phyloP scores from a whole-genome alignment of 2,113 vertebrate genomes.

The Pluvialis apricaria region DNA sequence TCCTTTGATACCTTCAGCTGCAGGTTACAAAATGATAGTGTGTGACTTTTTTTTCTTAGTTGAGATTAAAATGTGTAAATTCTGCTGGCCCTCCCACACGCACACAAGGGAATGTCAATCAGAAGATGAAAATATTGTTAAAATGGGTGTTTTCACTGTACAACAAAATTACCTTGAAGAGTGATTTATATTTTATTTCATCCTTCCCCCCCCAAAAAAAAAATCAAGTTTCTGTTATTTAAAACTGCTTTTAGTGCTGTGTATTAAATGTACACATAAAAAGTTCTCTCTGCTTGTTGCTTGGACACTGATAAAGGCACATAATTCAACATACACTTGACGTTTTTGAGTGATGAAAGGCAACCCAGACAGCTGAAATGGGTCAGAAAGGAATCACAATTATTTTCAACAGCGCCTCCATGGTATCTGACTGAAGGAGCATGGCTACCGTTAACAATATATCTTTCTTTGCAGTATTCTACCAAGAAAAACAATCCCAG shows the following conservation, averaged over 20 bases:
- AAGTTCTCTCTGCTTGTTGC: background rate
- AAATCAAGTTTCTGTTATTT: background rate
- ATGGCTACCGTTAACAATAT: background rate
- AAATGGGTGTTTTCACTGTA: background rate
- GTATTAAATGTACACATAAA: background rate
- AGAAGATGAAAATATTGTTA: background rate
- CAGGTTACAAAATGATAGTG: background rate
- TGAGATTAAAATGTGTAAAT: background rate
- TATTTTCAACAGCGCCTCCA: background rate
- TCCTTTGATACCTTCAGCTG: background rate
- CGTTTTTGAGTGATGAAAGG: background rate
- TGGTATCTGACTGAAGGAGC: background rate
- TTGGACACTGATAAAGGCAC: background rate
- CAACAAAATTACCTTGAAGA: background rate
- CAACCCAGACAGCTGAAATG: background rate
- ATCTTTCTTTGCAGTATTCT: background rate
- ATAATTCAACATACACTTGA: background rate
- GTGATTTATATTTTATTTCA: background rate
- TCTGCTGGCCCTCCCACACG: background rate
- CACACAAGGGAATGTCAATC: background rate
- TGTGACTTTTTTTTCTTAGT: accelerated
- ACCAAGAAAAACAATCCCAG: background rate
- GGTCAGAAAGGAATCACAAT: background rate
- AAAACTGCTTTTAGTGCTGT: background rate
- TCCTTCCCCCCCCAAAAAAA: background rate